Conservation (phyloP, 2,888 invertebrate species). For the Rutpela maculata region DNA sequence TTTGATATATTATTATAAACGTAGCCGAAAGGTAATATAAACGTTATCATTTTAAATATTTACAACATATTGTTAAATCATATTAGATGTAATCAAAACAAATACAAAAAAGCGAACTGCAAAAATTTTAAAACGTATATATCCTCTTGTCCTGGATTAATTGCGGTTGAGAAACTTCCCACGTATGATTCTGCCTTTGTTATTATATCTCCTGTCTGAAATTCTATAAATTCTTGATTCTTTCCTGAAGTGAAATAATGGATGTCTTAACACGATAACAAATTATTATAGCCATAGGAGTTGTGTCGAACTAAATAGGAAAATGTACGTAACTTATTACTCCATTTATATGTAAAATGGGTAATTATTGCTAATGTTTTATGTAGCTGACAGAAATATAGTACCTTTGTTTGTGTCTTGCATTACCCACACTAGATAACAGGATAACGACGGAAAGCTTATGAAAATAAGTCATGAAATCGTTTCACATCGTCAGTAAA, state of each 20-base stretch:
- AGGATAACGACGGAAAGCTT: conserved; percentile 17
- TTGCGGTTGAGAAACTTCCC: conserved; percentile 8
- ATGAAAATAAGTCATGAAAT: conserved; percentile 24
- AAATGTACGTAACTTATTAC: conserved; percentile 31
- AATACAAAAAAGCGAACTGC: background rate
- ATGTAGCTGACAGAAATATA: conserved; percentile 35
- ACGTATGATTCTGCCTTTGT: conserved; percentile 25
- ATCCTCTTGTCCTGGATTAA: conserved; percentile 12
- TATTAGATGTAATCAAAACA: conserved; percentile 3
- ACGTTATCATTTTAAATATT: conserved; percentile 32
- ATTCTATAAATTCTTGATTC: conserved; percentile 32
- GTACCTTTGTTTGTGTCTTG: conserved; percentile 19
- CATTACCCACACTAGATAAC: conserved; percentile 27
- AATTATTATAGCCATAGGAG: conserved; percentile 33
- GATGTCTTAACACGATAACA: conserved; percentile 37
- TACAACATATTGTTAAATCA: conserved; percentile 34
- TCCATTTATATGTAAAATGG: conserved; percentile 38
- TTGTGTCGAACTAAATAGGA: conserved; percentile 33
- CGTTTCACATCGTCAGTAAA: conserved; percentile 10
- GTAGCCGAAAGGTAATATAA: conserved; percentile 20
- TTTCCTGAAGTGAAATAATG: conserved; percentile 27
- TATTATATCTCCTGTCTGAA: conserved; percentile 7
- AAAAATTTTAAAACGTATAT: background rate
- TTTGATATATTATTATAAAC: conserved; percentile 25
- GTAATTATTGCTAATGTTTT: conserved; percentile 30